Percentiles rank a stretch among this genome's conserved stretches.
These are phyloP conservation scores for Netelia virgata DNA, from an alignment of 2,888 invertebrate genomes.

Conservation along the genomic window DNA sequence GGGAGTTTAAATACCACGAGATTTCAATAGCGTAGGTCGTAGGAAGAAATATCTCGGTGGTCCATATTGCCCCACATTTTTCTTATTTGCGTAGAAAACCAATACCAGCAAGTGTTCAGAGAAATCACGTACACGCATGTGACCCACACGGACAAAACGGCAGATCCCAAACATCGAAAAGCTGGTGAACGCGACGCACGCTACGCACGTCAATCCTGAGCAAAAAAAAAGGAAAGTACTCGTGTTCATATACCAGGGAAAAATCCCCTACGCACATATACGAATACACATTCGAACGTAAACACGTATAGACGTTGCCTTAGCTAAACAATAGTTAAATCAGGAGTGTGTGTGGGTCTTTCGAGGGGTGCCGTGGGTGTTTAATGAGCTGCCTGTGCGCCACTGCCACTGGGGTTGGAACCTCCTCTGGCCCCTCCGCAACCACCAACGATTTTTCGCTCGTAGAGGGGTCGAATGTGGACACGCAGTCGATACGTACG, in stretches of 20 bases:
- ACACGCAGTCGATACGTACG: conserved; percentile 8
- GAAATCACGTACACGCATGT: conserved; percentile 27
- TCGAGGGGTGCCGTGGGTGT: conserved; percentile 82
- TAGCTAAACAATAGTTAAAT: conserved; percentile 83
- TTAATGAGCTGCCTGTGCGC: conserved; percentile 82
- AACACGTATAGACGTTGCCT: conserved; percentile 55
- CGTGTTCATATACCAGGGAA: conserved; percentile 8
- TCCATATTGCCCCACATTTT: background rate
- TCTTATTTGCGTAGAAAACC: background rate
- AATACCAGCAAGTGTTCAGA: conserved; percentile 32
- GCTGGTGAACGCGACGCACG: conserved; percentile 7
- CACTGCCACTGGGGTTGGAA: conserved; percentile 66
- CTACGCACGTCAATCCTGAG: conserved; percentile 5
- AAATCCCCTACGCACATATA: conserved; percentile 19
- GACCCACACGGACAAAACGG: conserved; percentile 9
- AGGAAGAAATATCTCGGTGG: too few relatives aligned
- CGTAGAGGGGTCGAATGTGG: conserved; percentile 44
- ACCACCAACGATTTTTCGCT: conserved; percentile 62
- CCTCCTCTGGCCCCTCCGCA: background rate
- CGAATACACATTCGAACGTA: conserved; percentile 61
- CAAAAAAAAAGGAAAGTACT: conserved; percentile 28
- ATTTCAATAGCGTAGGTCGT: too few relatives aligned
- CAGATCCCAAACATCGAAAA: conserved; percentile 14
- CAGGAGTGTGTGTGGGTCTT: conserved; percentile 78
- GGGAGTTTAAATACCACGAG: too few relatives aligned